Base-by-base conservation (phyloP, 2,113 vertebrate genomes). In the Trichechus manatus region DNA sequence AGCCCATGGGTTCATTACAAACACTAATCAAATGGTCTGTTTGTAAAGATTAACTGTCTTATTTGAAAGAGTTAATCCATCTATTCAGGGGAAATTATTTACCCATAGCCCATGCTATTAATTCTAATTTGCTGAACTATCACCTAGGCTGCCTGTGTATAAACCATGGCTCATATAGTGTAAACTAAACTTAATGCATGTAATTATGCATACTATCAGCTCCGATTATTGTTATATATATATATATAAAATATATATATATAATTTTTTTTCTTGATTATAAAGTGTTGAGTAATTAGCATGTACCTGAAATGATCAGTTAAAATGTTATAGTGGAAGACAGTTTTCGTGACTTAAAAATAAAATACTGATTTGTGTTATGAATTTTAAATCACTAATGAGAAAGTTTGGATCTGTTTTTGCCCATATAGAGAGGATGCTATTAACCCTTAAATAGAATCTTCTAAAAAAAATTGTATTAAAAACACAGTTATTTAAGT, bases 41-140 rank as follows among this genome's bases (percentile, higher is more conserved):
- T 82, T 87, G 61, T 47, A 72, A 87, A 78, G n/a, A 78, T 95
- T 86, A 86, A 17, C 13, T 39, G n/a, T 83, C 27, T 39, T 77
- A 36, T 72, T 93, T 93, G 39, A 68, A 95, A 77, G 39, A 91
- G 39, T 1, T 17, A 87, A 56, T 87, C 23, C 27, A 70, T 78
- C 23, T 56, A 64, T 79, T 68, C 42, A 70, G 33, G 23, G 20
- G 63, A 93, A 63, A 70, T 50, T 93, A 70, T 50, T 93, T 78
- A 87, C 27, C 42, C 27, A 36, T 63, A 83, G 20, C 5, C 5
- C 42, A 72, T 77, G 3, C 75, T 4, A 23, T 36, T 50, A 86
- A 89, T 93, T 96, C 27, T 82, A 77, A 82, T 78, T 93, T 95
- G 50, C 14, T 90, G 42, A 77, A 93, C 66, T 66, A 59, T 23